Percentiles rank a stretch among this genome's conserved stretches.
Conservation (phyloP, 2,113 vertebrate species). For the Haemorhous mexicanus region DNA sequence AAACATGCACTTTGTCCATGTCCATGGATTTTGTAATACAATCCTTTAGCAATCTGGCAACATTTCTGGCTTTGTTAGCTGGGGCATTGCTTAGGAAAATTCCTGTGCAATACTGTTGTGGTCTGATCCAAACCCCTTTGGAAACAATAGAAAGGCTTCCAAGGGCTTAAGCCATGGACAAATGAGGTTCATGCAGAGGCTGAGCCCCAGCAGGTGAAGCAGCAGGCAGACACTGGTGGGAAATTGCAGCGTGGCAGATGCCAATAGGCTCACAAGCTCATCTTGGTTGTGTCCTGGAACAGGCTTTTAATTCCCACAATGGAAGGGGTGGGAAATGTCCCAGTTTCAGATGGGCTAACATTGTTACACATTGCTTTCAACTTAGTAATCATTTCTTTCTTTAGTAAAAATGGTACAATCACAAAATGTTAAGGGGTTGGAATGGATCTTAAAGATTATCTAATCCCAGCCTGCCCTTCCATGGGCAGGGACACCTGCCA, state of each 20-base stretch:
- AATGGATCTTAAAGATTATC: neutral
- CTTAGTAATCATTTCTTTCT: neutral
- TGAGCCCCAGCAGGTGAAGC: neutral
- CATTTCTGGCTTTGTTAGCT: neutral
- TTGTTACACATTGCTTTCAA: accelerated
- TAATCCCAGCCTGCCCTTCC: neutral
- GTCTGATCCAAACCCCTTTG: neutral
- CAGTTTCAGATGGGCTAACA: neutral
- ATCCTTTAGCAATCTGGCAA: constrained; percentile 36
- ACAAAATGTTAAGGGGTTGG: neutral
- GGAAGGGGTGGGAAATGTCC: neutral
- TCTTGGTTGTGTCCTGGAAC: neutral
- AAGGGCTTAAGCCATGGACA: neutral
- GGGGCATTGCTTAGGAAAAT: neutral
- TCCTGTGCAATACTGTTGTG: neutral
- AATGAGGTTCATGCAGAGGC: neutral
- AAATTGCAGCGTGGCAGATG: accelerated
- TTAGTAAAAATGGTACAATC: neutral
- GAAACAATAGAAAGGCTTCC: neutral
- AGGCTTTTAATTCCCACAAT: neutral
- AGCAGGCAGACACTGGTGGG: neutral
- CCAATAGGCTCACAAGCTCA: accelerated
- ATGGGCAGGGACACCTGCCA: neutral
- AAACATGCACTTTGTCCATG: neutral
- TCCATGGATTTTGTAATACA: constrained; percentile 41